A percentile compares a stretch with the other conserved stretches of the same genome.
These are phyloP conservation scores for Eupeodes luniger DNA, from an alignment of 2,888 invertebrate species.

Conservation along the genomic window DNA sequence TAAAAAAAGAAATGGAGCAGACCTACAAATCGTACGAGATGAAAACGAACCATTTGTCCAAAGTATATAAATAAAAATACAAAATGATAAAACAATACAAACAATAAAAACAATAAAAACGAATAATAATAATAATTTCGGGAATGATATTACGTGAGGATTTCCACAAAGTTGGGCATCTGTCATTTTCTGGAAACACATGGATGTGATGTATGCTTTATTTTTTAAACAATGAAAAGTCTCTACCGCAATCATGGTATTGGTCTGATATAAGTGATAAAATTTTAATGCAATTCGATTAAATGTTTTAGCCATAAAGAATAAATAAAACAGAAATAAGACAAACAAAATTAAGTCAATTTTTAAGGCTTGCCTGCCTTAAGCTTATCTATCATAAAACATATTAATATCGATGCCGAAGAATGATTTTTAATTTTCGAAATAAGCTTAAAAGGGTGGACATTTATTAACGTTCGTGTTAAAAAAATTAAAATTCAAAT, in stretches of 20 bases:
- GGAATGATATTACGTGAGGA: conserved; percentile 54
- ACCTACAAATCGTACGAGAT: conserved; percentile 42
- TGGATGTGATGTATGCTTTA: conserved; percentile 6
- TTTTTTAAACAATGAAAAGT: not conserved
- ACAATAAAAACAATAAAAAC: conserved; percentile 53
- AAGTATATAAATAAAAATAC: conserved; percentile 41
- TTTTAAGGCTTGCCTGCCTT: not conserved
- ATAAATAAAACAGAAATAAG: not conserved
- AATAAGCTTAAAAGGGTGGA: not conserved
- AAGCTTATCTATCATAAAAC: no score
- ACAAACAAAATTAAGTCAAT: not conserved
- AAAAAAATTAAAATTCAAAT: no score
- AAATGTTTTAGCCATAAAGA: conserved; percentile 18
- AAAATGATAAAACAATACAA: conserved; percentile 48
- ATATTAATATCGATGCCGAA: not conserved
- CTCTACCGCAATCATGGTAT: not conserved
- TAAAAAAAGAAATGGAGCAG: conserved; percentile 51
- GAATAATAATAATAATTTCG: conserved; percentile 52
- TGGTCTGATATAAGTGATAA: conserved; percentile 15
- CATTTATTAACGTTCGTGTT: no score
- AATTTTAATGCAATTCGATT: conserved; percentile 31
- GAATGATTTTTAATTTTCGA: not conserved
- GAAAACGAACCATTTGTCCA: conserved; percentile 53
- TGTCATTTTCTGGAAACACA: not conserved
- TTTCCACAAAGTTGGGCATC: conserved; percentile 38